Base-by-base conservation (phyloP, 1,140 invertebrate genomes). In the Hylaeus volcanicus region DNA sequence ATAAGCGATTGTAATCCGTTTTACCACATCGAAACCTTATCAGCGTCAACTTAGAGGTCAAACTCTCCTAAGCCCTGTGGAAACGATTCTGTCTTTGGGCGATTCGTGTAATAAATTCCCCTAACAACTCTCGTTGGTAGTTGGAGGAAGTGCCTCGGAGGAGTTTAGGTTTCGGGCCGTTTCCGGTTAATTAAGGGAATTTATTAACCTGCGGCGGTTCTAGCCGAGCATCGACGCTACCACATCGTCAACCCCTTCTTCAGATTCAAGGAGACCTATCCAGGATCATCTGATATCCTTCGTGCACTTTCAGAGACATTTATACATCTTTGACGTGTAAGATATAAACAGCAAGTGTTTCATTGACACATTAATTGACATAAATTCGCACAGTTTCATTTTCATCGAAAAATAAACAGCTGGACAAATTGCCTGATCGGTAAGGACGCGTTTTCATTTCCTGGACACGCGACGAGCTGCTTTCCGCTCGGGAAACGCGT, bases 111-210 rank as follows among this genome's bases (percentile, higher is more conserved):
- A 79, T 79, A 72, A 79, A 79, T 79, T 79, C 15, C 61, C 41
- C 51, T 65, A 79, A 79, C 77, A 73, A 65, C 77, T 79, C 45
- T 65, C 15, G 66, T 45, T 45, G 68, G 61, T 73, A 79, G 70
- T 79, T 74, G n/a, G 51, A 45, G 51, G 60, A 56, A 74, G 70
- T 39, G 60, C 60, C 61, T 55, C 8, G 39, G 12, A 65, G 39
- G 12, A 65, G 58, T 51, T 65, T 37, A 56, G 61, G 70, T 72
- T 78, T 63, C 61, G 11, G 70, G 26, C 61, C 3, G 70, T 58
- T 73, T 73, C 61, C 70, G 61, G 70, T 79, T 79, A 79, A 79
- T 79, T 79, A 79, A 65, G 70, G n/a, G 41, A 63, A 79, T 79
- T 74, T 79, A 79, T 74, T 74, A 74, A 53, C 77, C 70, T 26